phyloP scores from a whole-genome alignment of 2,888 invertebrate genomes.

The Erebia epiphron region DNA sequence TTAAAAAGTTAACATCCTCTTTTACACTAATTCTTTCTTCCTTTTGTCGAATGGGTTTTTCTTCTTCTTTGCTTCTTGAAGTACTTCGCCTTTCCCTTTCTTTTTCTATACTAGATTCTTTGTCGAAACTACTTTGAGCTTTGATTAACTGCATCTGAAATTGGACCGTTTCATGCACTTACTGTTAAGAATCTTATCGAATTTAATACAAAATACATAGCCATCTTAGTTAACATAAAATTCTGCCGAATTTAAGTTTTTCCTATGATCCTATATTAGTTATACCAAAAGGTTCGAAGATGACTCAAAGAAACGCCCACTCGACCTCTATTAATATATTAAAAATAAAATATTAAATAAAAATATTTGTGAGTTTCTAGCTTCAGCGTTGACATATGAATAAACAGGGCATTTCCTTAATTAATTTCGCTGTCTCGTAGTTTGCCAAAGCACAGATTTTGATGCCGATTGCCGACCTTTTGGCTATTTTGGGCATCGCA shows the following conservation, averaged over 20 bases:
- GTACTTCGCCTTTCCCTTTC: conserved; percentile 74
- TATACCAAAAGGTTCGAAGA: neutral
- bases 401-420: conserved; percentile 68
- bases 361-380: conserved; percentile 1
- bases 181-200: neutral
- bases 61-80: conserved; percentile 76
- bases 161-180: conserved; percentile 2
- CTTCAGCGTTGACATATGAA: conserved; percentile 26
- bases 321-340: neutral
- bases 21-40: conserved; percentile 65
- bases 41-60: conserved; percentile 57
- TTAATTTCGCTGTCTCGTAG: conserved; percentile 64
- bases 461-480: conserved; percentile 74
- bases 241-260: neutral
- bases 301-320: neutral
- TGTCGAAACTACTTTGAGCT: conserved; percentile 80
- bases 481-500: conserved; percentile 70
- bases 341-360: neutral
- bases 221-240: neutral
- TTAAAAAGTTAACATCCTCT: conserved; percentile 77
- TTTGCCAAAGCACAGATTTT: conserved; percentile 62
- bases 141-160: conserved; percentile 81
- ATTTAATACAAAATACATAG: neutral
- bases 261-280: neutral
- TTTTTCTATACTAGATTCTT: conserved; percentile 76